phyloP scores from a whole-genome alignment of 2,797 vertebrate genomes.

The Vultur gryphus region DNA sequence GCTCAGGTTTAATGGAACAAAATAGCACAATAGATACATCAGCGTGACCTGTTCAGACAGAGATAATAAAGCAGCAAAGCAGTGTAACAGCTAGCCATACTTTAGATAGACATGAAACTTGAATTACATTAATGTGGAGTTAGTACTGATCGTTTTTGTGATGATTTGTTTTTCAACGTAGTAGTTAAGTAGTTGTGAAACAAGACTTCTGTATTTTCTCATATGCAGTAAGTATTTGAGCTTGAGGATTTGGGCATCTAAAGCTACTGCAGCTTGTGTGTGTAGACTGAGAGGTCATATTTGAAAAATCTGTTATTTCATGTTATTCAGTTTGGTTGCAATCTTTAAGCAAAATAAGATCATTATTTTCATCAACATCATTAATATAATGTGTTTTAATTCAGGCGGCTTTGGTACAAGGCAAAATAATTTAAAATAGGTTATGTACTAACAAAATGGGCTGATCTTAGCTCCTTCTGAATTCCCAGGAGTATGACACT shows the following conservation, averaged over 20 bases:
- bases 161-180: background rate
- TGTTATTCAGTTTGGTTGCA: background rate
- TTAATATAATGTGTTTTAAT: background rate
- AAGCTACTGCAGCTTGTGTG: background rate
- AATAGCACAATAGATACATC: background rate
- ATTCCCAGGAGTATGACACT: background rate
- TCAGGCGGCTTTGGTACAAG: background rate
- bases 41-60: background rate
- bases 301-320: background rate
- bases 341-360: background rate
- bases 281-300: background rate
- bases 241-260: background rate
- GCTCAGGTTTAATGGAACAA: background rate
- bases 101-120: background rate
- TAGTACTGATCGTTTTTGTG: background rate
- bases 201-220: background rate
- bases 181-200: background rate
- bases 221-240: background rate
- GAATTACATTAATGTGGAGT: background rate
- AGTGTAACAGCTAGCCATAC: background rate
- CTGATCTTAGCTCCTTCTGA: background rate
- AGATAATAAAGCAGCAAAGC: background rate
- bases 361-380: background rate
- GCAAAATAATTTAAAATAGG: background rate
- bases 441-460: background rate